These are phyloP conservation scores for Eurystomus glaucurus DNA, from an alignment of 2,797 vertebrate genomes.

Conservation along the genomic window DNA sequence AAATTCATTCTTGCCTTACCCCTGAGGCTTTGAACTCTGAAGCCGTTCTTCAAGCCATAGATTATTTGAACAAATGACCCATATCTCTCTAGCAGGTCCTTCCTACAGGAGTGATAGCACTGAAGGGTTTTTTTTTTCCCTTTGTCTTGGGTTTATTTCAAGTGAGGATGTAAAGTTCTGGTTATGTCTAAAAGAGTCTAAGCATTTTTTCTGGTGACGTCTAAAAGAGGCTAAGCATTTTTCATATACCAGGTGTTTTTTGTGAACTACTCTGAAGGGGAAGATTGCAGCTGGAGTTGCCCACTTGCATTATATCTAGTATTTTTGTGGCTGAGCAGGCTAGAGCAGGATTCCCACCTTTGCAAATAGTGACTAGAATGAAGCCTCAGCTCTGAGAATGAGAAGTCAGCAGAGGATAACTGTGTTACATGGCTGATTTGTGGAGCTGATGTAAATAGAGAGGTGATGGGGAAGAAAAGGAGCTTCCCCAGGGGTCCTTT, in stretches of 20 bases:
- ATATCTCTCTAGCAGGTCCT: not conserved
- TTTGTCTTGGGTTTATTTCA: conserved; percentile 20
- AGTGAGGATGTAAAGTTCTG: not conserved
- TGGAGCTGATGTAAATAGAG: not conserved
- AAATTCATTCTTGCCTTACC: not conserved
- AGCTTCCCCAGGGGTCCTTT: not conserved
- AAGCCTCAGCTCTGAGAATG: not conserved
- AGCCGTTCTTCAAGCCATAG: not conserved
- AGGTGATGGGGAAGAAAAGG: not conserved
- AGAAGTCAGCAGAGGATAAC: not conserved
- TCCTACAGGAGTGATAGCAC: not conserved
- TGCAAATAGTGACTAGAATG: not conserved
- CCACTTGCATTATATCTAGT: not conserved
- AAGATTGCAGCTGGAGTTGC: not conserved
- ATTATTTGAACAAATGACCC: conserved; percentile 33
- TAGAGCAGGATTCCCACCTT: not conserved
- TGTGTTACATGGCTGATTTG: not conserved
- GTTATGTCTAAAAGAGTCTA: not conserved
- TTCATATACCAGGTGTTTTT: not conserved
- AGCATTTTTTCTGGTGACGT: not conserved
- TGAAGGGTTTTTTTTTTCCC: not conserved
- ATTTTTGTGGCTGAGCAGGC: not conserved
- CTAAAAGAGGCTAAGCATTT: no score
- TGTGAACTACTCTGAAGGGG: not conserved
- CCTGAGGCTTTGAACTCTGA: conserved; percentile 10